Percentiles rank a stretch among this genome's conserved stretches.
phyloP scores from a whole-genome alignment of 2,888 invertebrate species.

The Macrophya alboannulata region DNA sequence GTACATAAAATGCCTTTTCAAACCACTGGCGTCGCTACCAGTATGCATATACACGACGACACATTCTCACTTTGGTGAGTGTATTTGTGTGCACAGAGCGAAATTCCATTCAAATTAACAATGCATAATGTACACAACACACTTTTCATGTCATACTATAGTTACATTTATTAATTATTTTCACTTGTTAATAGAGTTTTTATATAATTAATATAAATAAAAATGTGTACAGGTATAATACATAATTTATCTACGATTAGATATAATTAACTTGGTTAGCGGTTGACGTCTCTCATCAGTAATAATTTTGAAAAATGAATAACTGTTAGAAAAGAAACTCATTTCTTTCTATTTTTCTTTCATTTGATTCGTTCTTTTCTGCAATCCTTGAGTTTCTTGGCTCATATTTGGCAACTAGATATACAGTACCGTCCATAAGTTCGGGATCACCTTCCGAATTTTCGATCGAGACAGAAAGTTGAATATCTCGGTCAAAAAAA shows the following conservation, averaged over 20 bases:
- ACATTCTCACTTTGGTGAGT: too few species aligned
- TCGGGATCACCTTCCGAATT: too few species aligned
- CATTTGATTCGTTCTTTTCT: not conserved
- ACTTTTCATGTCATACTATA: not conserved
- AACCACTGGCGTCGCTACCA: too few species aligned
- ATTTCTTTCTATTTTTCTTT: not conserved
- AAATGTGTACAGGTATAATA: conserved; percentile 9
- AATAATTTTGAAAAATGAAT: conserved; percentile 3
- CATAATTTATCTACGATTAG: not conserved
- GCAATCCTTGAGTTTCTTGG: not conserved
- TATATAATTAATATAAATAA: not conserved
- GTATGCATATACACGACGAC: too few species aligned
- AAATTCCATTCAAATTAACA: not conserved
- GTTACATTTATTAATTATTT: not conserved
- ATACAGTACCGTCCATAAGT: too few species aligned
- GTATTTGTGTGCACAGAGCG: too few species aligned
- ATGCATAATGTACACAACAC: not conserved
- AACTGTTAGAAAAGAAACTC: not conserved
- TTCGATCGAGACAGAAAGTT: too few species aligned
- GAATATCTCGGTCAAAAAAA: too few species aligned
- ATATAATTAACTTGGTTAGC: not conserved
- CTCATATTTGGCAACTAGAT: conserved; percentile 18
- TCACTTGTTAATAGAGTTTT: not conserved
- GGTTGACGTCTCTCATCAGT: not conserved
- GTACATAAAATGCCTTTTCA: too few species aligned